Base-by-base conservation (phyloP, 1,140 invertebrate genomes). In the Drosophila ficusphila region DNA sequence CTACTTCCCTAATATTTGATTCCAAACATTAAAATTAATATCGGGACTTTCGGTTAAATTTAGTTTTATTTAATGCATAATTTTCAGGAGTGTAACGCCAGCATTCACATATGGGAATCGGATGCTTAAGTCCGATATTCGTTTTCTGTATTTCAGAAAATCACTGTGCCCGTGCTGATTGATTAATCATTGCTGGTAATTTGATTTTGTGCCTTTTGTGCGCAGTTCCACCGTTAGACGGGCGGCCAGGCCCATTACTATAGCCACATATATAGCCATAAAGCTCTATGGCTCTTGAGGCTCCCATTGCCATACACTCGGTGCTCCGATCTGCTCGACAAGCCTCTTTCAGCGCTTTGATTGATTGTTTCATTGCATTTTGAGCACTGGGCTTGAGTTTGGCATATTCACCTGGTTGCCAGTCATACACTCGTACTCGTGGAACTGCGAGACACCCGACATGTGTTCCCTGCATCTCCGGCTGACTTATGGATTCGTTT, bases 351-450 rank as follows among this genome's bases (percentile, higher is more conserved):
- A 79, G 65, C 72, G 57, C 51, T 75, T 78, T 86, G 82, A 86
- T 86, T 88, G 82, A 86, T 86, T 86, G 77, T 86, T 86, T 86
- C 82, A 86, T 86, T 82, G 82, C 82, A 71, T 88, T 73, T 77
- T 54, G 58, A 73, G 76, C 68, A 64, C 83, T 53, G 56, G 47
- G 62, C 46, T 65, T 65, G 44, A 67, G 69, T 47, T 72, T 71
- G 81, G 62, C 81, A 77, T 75, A 81, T 81, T 64, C 82, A 81
- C 64, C 82, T 74, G 57, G 76, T 56, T 67, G 65, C 48, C 61
- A 49, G 64, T 77, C 74, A 64, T 56, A 4, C 12, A 4, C n/a
- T 16, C 34, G 34, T 16, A 64, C 27, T 41, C 53, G 60, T 61
- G 60, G 31, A 56, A 44, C 70, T 53, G 48, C 52, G 23, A 74